phyloP scores from a whole-genome alignment of 2,797 vertebrate species.

The Sphenodon punctatus region DNA sequence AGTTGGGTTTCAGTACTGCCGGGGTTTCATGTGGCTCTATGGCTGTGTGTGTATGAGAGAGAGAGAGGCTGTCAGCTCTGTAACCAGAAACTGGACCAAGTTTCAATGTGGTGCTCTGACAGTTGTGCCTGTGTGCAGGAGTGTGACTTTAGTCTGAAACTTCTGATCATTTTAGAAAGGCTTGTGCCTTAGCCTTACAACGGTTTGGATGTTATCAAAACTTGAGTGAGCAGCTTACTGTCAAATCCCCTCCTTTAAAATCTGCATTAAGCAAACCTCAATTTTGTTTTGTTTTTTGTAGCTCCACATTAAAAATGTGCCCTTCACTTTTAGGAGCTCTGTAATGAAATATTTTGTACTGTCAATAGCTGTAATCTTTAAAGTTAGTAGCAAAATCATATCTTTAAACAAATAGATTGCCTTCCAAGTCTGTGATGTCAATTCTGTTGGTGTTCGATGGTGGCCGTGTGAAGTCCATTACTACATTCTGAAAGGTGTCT shows the following conservation, averaged over 20 bases:
- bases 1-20: too few relatives aligned
- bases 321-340: neutral
- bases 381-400: neutral
- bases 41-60: too few relatives aligned
- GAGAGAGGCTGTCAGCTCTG: neutral
- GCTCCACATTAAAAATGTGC: neutral
- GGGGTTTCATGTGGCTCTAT: constrained; percentile 4
- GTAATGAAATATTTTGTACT: neutral
- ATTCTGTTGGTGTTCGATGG: neutral
- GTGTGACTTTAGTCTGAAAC: neutral
- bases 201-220: neutral
- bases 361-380: neutral
- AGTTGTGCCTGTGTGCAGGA: neutral
- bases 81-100: neutral
- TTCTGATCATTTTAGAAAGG: neutral
- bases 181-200: neutral
- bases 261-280: neutral
- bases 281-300: neutral
- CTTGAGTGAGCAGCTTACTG: neutral
- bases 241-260: neutral
- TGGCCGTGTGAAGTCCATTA: neutral
- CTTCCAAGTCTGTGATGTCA: neutral
- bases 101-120: neutral
- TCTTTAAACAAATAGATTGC: neutral
- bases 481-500: too few relatives aligned